These are phyloP conservation scores for Macaria liturata DNA, from an alignment of 2,888 invertebrate genomes.

Conservation along the genomic window DNA sequence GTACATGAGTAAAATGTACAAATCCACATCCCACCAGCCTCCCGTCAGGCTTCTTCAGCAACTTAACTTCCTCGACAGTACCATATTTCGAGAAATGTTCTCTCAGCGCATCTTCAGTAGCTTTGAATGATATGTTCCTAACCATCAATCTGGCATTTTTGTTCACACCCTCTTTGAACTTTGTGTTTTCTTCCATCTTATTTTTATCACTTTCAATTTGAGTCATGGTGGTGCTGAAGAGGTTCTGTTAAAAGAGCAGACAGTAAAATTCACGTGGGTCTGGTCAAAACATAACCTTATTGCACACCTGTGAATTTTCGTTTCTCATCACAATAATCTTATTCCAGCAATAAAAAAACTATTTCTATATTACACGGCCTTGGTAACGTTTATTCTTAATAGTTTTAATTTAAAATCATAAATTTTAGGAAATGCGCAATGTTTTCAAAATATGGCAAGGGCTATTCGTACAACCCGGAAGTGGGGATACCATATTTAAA, in stretches of 20 bases:
- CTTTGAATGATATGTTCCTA: constrained; percentile 88
- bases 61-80: constrained; percentile 87
- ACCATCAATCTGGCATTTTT: constrained; percentile 85
- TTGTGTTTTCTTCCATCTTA: constrained; percentile 46
- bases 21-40: constrained; percentile 94
- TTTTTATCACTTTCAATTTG: constrained; percentile 36
- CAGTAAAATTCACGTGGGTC: constrained; percentile 42
- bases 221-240: constrained; percentile 39
- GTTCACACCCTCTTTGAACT: constrained; percentile 58
- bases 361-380: too few relatives aligned
- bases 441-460: too few relatives aligned
- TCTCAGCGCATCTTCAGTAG: constrained; percentile 86
- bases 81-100: constrained; percentile 90
- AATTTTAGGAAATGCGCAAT: too few relatives aligned
- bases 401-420: too few relatives aligned
- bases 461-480: too few relatives aligned
- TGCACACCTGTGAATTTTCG: background rate
- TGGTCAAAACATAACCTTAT: constrained; percentile 50
- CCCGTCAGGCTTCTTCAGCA: constrained; percentile 89
- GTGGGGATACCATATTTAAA: too few relatives aligned
- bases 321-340: too few relatives aligned
- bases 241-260: background rate
- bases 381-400: too few relatives aligned
- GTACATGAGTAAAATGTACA: constrained; percentile 90
- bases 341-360: too few relatives aligned